Conservation (phyloP, 1,140 invertebrate genomes). For the Halictus rubicundus region DNA sequence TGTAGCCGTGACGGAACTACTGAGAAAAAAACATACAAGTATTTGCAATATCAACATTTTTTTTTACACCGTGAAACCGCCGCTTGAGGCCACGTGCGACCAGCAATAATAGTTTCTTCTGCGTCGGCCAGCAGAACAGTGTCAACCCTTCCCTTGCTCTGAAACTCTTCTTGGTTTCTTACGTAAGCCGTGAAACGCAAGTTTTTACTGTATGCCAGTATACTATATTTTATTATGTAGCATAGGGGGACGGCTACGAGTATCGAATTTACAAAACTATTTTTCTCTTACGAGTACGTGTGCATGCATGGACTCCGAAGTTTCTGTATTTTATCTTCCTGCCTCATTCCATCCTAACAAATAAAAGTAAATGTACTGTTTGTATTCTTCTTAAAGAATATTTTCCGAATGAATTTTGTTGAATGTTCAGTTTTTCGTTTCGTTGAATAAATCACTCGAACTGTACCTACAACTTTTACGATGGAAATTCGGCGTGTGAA, state of each 20-base stretch:
- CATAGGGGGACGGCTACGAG: background rate
- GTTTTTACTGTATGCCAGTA: slow-evolving; percentile 1
- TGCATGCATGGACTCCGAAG: too few relatives aligned
- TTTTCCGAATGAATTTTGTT: too few relatives aligned
- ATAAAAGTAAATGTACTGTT: too few relatives aligned
- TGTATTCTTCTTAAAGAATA: too few relatives aligned
- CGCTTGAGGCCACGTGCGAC: slow-evolving; percentile 20
- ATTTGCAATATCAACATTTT: slow-evolving; percentile 28
- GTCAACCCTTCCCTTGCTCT: slow-evolving; percentile 1
- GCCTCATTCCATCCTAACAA: too few relatives aligned
- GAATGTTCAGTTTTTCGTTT: too few relatives aligned
- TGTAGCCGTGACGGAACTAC: background rate
- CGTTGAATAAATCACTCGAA: too few relatives aligned
- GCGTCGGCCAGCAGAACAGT: background rate
- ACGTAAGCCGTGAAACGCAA: slow-evolving; percentile 11
- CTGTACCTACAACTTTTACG: too few relatives aligned
- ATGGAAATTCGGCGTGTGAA: too few relatives aligned
- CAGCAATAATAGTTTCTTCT: slow-evolving; percentile 21
- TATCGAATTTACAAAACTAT: too few relatives aligned
- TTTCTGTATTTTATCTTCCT: too few relatives aligned
- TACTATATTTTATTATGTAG: background rate
- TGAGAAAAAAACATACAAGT: slow-evolving; percentile 1
- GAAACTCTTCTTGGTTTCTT: slow-evolving; percentile 9
- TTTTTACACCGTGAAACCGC: slow-evolving; percentile 9
- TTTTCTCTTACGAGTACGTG: too few relatives aligned